These are phyloP conservation scores for Iguana delicatissima DNA, from an alignment of 2,797 vertebrate species.

Conservation along the genomic window DNA sequence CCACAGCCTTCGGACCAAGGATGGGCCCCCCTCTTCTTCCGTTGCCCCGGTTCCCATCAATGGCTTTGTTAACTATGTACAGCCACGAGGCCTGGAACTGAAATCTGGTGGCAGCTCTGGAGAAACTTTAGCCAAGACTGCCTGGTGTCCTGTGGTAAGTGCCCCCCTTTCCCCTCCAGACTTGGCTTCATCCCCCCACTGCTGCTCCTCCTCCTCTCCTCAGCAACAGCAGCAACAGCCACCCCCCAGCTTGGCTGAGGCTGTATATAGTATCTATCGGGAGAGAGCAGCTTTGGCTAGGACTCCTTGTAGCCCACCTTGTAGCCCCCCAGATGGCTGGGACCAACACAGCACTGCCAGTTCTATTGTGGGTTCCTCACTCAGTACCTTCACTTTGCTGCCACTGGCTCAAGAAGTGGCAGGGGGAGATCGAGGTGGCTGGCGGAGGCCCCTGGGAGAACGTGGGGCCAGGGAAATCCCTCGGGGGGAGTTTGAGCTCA, in stretches of 20 bases:
- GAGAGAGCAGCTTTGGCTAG: constrained; percentile 79
- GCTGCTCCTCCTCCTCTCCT: constrained; percentile 77
- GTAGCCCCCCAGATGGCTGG: constrained; percentile 74
- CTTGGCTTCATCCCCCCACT: constrained; percentile 65
- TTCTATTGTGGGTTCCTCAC: constrained; percentile 90
- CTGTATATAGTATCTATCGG: constrained; percentile 92
- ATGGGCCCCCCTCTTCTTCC: constrained; percentile 67
- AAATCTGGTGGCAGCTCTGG: constrained; percentile 73
- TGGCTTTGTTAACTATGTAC: constrained; percentile 90
- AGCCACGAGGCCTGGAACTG: constrained; percentile 85
- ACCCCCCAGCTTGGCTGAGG: constrained; percentile 87
- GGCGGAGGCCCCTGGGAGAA: constrained; percentile 67
- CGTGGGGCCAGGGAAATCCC: constrained; percentile 73
- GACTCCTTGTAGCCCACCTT: constrained; percentile 63
- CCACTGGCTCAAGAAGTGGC: constrained; percentile 72
- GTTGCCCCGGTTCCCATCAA: constrained; percentile 84
- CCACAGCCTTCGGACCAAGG: constrained; percentile 91
- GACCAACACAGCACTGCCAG: constrained; percentile 79
- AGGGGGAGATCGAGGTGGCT: constrained; percentile 62
- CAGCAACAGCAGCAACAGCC: constrained; percentile 65
- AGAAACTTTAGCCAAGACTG: constrained; percentile 82
- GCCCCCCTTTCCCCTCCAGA: constrained; percentile 72
- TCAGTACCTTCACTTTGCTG: constrained; percentile 92
- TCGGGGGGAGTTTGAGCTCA: constrained; percentile 75
- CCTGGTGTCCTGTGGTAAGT: constrained; percentile 86